Percentiles rank a stretch among this genome's conserved stretches.
These are phyloP conservation scores for Endomychus coccineus DNA, from an alignment of 2,888 invertebrate genomes.

Conservation along the genomic window DNA sequence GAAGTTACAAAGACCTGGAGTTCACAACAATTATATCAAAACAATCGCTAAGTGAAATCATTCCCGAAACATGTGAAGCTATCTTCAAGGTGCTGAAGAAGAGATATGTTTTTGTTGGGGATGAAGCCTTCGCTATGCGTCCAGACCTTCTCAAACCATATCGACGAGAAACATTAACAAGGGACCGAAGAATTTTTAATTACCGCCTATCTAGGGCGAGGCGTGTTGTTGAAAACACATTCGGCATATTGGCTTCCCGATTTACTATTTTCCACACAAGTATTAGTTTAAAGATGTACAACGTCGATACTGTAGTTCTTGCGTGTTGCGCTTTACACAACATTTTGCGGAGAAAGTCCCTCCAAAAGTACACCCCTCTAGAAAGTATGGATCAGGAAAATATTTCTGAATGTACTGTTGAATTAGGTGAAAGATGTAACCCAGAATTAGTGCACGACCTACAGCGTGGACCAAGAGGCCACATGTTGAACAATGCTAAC, in stretches of 20 bases:
- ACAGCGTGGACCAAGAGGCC: too few relatives aligned
- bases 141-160: constrained; percentile 15
- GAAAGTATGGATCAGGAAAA: too few relatives aligned
- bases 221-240: constrained; percentile 24
- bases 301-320: constrained; percentile 6
- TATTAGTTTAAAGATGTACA: constrained; percentile 14
- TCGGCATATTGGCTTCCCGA: constrained; percentile 25
- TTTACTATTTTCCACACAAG: constrained; percentile 27
- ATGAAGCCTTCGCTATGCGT: constrained; percentile 16
- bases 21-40: constrained; percentile 28
- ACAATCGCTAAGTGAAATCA: constrained; percentile 23
- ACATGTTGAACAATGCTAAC: too few relatives aligned
- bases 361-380: too few relatives aligned
- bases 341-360: too few relatives aligned
- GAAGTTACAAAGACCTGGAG: constrained; percentile 27
- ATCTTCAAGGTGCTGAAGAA: too few relatives aligned
- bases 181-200: constrained; percentile 18
- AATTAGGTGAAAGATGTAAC: too few relatives aligned
- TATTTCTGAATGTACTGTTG: too few relatives aligned
- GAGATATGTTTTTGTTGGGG: constrained; percentile 16
- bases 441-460: too few relatives aligned
- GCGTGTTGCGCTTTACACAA: too few relatives aligned
- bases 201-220: constrained; percentile 21
- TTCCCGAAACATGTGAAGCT: constrained; percentile 17
- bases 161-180: constrained; percentile 11